Conservation (phyloP, 2,113 vertebrate species). For the Sporophila hypoxantha region DNA sequence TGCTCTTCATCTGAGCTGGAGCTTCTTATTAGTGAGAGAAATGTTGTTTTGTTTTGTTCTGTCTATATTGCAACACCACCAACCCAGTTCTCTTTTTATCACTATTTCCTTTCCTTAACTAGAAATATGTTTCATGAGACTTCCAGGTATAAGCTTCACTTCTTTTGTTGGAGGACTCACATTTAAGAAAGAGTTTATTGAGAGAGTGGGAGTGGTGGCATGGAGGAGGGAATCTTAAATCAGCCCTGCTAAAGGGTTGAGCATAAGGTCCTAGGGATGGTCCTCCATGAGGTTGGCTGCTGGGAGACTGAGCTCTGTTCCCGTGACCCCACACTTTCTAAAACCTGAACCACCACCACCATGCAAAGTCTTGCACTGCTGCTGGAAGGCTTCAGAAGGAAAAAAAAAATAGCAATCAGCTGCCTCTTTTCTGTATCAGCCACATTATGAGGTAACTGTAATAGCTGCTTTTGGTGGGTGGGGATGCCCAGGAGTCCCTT, state of each 20-base stretch:
- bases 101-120: not conserved
- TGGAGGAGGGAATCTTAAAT: not conserved
- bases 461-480: not conserved
- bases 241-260: not conserved
- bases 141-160: not conserved
- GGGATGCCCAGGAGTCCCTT: not conserved
- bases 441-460: not conserved
- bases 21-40: not conserved
- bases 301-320: not conserved
- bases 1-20: not conserved
- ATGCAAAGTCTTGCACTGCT: not conserved
- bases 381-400: not conserved
- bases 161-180: not conserved
- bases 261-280: not conserved
- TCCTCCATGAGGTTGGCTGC: not conserved
- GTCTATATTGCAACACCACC: not conserved
- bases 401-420: not conserved
- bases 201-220: not conserved
- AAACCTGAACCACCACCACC: not conserved
- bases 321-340: not conserved
- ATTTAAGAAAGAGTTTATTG: not conserved
- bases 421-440: not conserved
- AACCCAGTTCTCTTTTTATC: not conserved
- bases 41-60: not conserved
- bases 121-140: not conserved